Base-by-base conservation (phyloP, 2,888 invertebrate genomes). In the Prosopocoilus inquinatus region DNA sequence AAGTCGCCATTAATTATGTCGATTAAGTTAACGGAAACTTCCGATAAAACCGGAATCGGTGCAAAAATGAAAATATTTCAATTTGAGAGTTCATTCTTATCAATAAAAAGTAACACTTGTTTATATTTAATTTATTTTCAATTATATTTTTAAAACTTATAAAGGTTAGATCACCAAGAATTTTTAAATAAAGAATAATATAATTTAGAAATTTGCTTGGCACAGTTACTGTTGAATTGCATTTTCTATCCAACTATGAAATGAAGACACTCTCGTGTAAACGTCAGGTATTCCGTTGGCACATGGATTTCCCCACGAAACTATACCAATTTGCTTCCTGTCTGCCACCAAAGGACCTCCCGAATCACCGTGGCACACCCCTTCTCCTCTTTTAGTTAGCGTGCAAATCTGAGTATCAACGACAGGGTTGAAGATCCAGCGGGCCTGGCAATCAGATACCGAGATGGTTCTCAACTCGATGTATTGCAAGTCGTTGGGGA, bases 361-460 rank as follows among this genome's bases (percentile, higher is more conserved):
- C 11, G 81, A 81, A 60, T 82, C 81, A 54, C 81, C 81, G 79
- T 81, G 71, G 1, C 67, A 73, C 57, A 84, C 84, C 0, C 85
- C 84, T 73, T 85, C 81, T 1, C 84, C 84, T 46, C 3, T 12
- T 8, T 12, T 38, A 3, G 45, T 28, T 13, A 47, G 20, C 7
- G 55, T 55, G 16, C 50, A 55, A 20, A 55, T 39, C 16, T 50
- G 33, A 36, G 12, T 47, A n/a, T 38, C 34, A 8, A 33, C 20
- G 12, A 55, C 4, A 12, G 9, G 12, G n/a, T 7, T 45, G 33
- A 16, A 4, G 34, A 50, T 39, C 55, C 50, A 55, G 9, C 35
- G 8, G 2, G 9, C 7, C 35, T 54, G 43, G 16, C 54, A 54
- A 2, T 48, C 43, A n/a, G 9, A 16, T 1, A 11, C 11, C 3